phyloP scores from a whole-genome alignment of 2,113 vertebrate species.

The Hemiprocne comata region DNA sequence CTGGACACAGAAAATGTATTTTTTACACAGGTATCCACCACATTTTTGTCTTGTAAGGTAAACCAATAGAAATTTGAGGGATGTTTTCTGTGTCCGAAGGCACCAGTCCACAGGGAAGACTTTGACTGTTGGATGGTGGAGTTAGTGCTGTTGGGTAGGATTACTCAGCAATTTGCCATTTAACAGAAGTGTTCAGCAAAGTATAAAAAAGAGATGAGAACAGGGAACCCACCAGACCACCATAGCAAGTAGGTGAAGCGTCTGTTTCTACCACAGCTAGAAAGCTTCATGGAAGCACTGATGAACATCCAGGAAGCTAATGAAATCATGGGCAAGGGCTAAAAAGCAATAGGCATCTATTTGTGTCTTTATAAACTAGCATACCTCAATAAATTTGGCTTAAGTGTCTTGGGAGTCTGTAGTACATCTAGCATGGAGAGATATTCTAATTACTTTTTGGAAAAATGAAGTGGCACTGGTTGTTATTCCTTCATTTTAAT shows the following conservation, averaged over 20 bases:
- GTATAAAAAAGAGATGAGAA: not conserved
- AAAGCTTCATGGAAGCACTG: not conserved
- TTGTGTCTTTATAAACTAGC: not conserved
- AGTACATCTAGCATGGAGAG: slow-evolving; percentile 74
- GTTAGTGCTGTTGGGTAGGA: not conserved
- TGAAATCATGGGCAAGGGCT: not conserved
- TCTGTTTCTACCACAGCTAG: not conserved
- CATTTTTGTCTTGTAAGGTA: not conserved
- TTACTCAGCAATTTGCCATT: not conserved
- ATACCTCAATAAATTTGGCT: slow-evolving; percentile 77
- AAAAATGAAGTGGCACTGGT: not conserved
- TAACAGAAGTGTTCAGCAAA: not conserved
- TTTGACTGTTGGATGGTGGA: not conserved
- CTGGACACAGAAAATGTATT: not conserved
- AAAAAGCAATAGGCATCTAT: not conserved
- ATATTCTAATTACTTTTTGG: not conserved
- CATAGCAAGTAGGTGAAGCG: not conserved
- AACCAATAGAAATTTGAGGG: not conserved
- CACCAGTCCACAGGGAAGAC: not conserved
- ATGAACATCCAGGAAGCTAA: not conserved
- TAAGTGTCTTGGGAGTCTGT: slow-evolving; percentile 78
- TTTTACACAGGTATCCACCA: not conserved
- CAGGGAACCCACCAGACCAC: not conserved
- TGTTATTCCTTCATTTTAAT: slow-evolving; percentile 11
- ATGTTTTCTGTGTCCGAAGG: not conserved